A percentile compares a stretch with the other conserved stretches of the same genome.
These are phyloP conservation scores for Drosophila picticornis DNA, from an alignment of 2,888 invertebrate genomes.

Conservation along the genomic window DNA sequence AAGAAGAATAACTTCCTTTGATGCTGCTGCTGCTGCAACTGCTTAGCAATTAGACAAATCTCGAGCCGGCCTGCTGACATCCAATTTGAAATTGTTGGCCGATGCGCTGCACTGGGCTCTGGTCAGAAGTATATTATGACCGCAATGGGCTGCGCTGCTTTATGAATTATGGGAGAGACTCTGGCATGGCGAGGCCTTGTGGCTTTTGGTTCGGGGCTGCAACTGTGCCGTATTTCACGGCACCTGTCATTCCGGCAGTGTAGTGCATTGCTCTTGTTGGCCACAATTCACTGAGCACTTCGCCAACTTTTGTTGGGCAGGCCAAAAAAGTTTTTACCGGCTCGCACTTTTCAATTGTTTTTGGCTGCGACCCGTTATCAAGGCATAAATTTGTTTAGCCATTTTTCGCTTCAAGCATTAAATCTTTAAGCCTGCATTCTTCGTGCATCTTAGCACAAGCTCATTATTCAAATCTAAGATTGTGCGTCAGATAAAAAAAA, in stretches of 20 bases:
- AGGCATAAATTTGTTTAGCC: slow-evolving; percentile 49
- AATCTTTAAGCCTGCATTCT: slow-evolving; percentile 42
- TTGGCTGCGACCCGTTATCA: slow-evolving; percentile 33
- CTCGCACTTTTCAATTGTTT: slow-evolving; percentile 59
- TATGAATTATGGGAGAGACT: slow-evolving; percentile 55
- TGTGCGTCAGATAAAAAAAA: slow-evolving; percentile 22
- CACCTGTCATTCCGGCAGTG: slow-evolving; percentile 32
- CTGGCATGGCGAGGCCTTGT: slow-evolving; percentile 35
- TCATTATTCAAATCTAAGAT: slow-evolving; percentile 73
- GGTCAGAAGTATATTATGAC: slow-evolving; percentile 41
- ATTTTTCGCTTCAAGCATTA: slow-evolving; percentile 33
- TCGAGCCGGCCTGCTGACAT: slow-evolving; percentile 26
- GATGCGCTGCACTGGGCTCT: slow-evolving; percentile 2
- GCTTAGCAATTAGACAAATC: slow-evolving; percentile 61
- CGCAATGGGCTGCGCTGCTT: slow-evolving; percentile 26
- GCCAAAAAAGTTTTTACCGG: slow-evolving; percentile 47
- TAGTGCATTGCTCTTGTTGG: slow-evolving; percentile 27
- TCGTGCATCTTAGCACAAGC: slow-evolving; percentile 50
- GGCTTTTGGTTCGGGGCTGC: slow-evolving; percentile 16
- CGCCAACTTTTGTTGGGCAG: slow-evolving; percentile 21
- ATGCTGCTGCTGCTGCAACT: slow-evolving; percentile 41
- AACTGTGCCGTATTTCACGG: slow-evolving; percentile 53
- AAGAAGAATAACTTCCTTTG: slow-evolving; percentile 24
- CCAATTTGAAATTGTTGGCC: slow-evolving; percentile 42
- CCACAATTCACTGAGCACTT: slow-evolving; percentile 57